Evolutionary conservation across 2,888 invertebrate species (phyloP).

Genomic region (Disparrhopalites patrizii): DNA sequence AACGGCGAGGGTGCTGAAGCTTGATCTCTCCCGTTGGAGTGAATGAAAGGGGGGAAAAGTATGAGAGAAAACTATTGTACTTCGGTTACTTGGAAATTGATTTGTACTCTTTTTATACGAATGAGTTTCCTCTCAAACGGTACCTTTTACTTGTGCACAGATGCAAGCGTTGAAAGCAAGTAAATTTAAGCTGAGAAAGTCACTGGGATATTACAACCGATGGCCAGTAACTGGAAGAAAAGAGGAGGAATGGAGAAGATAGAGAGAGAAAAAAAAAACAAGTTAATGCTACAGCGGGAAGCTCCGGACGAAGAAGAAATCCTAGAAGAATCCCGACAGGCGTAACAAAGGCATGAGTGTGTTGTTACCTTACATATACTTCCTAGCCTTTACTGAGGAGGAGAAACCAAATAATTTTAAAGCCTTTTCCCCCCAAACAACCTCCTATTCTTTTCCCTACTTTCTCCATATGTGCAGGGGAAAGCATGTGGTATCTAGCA

Average conservation of each 20-base stretch:
- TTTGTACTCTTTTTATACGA: too few species aligned
- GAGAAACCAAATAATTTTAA: background rate
- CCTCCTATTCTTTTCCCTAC: too few species aligned
- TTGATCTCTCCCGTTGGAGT: too few species aligned
- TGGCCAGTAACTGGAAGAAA: background rate
- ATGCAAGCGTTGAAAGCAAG: background rate
- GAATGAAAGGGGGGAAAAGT: background rate
- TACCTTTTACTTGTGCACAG: slow-evolving; percentile 4
- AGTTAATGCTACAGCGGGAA: too few species aligned
- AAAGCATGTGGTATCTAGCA: background rate
- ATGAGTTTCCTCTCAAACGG: background rate
- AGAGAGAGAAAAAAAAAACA: too few species aligned
- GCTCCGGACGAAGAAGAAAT: slow-evolving; percentile 8
- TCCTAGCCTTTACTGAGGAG: too few species aligned
- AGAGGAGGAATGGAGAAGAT: too few species aligned
- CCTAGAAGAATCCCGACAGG: slow-evolving; percentile 8
- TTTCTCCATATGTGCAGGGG: background rate
- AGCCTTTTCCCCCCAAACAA: too few species aligned
- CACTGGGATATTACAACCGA: background rate
- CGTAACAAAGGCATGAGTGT: slow-evolving; percentile 1
- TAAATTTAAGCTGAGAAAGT: slow-evolving; percentile 11
- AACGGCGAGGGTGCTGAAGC: too few species aligned
- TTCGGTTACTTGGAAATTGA: too few species aligned
- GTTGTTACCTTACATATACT: too few species aligned
- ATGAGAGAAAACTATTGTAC: too few species aligned